Conservation (phyloP, 2,797 vertebrate genomes). For the Falco concolor region DNA sequence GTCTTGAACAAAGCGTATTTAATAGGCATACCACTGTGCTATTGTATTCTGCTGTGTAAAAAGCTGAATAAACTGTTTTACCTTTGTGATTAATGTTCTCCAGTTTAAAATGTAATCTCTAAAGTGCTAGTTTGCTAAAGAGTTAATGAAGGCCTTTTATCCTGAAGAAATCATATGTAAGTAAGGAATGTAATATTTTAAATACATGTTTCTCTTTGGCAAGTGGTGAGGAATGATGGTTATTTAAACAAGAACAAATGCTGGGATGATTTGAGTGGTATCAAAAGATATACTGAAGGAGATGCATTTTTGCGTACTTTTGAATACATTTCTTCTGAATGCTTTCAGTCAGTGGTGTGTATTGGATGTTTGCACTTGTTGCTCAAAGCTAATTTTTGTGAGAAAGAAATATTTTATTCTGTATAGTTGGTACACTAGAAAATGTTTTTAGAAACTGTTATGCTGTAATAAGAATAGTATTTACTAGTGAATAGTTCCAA, state of each 20-base stretch:
- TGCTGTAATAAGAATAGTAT: constrained; percentile 25
- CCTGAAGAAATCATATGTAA: background rate
- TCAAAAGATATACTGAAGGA: background rate
- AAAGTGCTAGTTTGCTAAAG: background rate
- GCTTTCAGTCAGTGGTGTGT: constrained; percentile 14
- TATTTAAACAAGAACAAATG: background rate
- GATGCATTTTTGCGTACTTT: background rate
- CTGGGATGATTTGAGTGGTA: background rate
- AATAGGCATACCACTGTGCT: background rate
- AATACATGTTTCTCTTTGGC: background rate
- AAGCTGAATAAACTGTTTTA: background rate
- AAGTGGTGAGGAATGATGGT: background rate
- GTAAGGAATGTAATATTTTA: background rate
- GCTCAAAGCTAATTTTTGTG: constrained; percentile 30
- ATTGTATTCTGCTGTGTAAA: background rate
- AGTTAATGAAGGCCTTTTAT: background rate
- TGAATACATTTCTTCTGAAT: constrained; percentile 22
- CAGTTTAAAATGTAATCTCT: background rate
- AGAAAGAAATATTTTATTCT: constrained; percentile 46
- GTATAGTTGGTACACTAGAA: constrained; percentile 28
- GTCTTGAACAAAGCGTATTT: background rate
- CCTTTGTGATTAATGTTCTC: background rate
- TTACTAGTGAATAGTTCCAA: constrained; percentile 35
- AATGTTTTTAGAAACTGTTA: constrained; percentile 34
- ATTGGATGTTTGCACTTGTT: constrained; percentile 49